A percentile compares a stretch with the other conserved stretches of the same genome.
Conservation (phyloP, 2,113 vertebrate species). For the Isichthys henryi region DNA sequence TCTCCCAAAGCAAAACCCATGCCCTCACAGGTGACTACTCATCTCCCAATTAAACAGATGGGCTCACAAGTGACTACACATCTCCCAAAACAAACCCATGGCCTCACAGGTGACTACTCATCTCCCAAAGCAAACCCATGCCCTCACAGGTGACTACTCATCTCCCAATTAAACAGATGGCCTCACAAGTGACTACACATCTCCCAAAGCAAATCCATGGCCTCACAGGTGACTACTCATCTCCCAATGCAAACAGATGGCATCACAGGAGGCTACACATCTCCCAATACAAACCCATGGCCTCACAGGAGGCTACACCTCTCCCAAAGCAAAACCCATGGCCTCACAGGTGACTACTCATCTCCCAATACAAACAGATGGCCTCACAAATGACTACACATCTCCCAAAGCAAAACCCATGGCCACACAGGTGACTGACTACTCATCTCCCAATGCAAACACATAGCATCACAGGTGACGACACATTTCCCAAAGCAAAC, state of each 20-base stretch:
- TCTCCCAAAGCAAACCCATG: background rate
- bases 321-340: no score
- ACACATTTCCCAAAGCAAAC: background rate
- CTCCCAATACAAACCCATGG: no score
- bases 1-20: background rate
- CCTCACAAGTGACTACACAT: background rate
- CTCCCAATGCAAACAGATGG: background rate
- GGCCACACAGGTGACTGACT: background rate
- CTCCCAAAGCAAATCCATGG: background rate
- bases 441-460: background rate
- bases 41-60: background rate
- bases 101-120: background rate
- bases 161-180: background rate
- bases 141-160: background rate
- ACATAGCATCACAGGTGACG: background rate
- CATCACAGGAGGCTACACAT: background rate
- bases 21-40: background rate
- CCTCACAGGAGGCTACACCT: no score
- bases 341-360: background rate
- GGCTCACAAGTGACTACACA: background rate
- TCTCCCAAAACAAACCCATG: background rate
- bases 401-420: background rate
- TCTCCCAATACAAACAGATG: no score
- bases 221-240: background rate
- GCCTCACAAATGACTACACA: background rate